phyloP scores from a whole-genome alignment of 2,888 invertebrate species.

The Apodemia mormo region DNA sequence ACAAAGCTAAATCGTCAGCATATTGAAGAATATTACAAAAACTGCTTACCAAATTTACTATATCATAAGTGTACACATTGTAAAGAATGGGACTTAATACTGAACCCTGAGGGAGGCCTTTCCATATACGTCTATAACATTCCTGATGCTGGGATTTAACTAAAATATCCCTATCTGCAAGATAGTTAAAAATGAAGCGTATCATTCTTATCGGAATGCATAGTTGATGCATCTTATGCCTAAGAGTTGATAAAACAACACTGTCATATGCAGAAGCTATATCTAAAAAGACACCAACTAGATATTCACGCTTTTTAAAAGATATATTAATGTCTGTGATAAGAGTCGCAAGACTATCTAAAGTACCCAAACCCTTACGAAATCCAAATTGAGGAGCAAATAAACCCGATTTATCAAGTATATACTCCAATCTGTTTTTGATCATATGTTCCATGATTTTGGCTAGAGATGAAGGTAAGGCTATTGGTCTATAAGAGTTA shows the following conservation, averaged over 20 bases:
- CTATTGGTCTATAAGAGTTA: conserved; percentile 30
- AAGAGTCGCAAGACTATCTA: conserved; percentile 18
- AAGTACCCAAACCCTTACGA: conserved; percentile 13
- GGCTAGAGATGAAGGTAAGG: conserved; percentile 26
- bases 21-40: too few relatives aligned
- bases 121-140: conserved; percentile 28
- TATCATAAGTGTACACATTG: not conserved
- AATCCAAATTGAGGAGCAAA: conserved; percentile 11
- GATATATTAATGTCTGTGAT: conserved; percentile 17
- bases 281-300: conserved; percentile 33
- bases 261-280: conserved; percentile 34
- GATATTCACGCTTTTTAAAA: conserved; percentile 10
- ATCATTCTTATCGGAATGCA: conserved; percentile 33
- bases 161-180: not conserved
- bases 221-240: conserved; percentile 30
- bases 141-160: not conserved
- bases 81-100: not conserved
- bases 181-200: conserved; percentile 23
- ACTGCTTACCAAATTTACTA: not conserved
- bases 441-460: conserved; percentile 33
- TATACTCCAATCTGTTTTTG: conserved; percentile 24
- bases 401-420: not conserved
- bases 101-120: not conserved
- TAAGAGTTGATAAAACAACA: conserved; percentile 36
- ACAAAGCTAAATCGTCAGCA: too few relatives aligned